Conservation (phyloP, 2,797 vertebrate species). For the Lacerta viridis region DNA sequence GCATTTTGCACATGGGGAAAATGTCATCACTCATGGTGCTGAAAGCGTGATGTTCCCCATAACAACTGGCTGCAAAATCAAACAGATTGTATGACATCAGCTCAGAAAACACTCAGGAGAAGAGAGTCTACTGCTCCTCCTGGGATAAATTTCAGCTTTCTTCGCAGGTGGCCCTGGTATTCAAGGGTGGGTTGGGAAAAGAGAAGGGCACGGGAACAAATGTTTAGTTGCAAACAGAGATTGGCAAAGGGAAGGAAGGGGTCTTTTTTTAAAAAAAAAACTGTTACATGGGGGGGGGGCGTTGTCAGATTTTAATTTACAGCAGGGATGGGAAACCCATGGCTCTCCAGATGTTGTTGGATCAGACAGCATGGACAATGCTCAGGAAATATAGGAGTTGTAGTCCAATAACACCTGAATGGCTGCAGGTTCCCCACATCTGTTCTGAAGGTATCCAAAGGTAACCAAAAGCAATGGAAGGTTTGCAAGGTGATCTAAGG, state of each 20-base stretch:
- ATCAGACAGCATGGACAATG: too few species aligned
- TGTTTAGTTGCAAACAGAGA: not conserved
- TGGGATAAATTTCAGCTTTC: slow-evolving; percentile 62
- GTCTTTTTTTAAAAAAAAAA: slow-evolving; percentile 36
- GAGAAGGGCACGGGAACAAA: slow-evolving; percentile 55
- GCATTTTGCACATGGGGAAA: not conserved
- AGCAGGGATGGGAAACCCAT: too few species aligned
- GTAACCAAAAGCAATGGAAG: slow-evolving; percentile 23
- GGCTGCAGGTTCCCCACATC: too few species aligned
- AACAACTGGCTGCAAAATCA: slow-evolving; percentile 63
- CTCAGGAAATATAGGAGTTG: too few species aligned
- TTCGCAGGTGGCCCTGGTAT: slow-evolving; percentile 66
- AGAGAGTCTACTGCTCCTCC: slow-evolving; percentile 51
- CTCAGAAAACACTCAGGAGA: slow-evolving; percentile 61
- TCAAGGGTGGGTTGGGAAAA: slow-evolving; percentile 44
- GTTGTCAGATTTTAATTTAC: too few species aligned
- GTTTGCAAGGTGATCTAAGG: fast-evolving
- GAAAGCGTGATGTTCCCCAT: slow-evolving; percentile 44
- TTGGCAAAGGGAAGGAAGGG: not conserved
- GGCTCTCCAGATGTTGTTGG: too few species aligned
- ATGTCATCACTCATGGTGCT: slow-evolving; percentile 52
- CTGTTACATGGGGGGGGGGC: slow-evolving; percentile 11
- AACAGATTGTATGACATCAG: slow-evolving; percentile 70
- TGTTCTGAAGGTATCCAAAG: slow-evolving; percentile 60
- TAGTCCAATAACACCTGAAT: too few species aligned